Conservation (phyloP, 2,113 vertebrate genomes). For the Cygnus buccinator region DNA sequence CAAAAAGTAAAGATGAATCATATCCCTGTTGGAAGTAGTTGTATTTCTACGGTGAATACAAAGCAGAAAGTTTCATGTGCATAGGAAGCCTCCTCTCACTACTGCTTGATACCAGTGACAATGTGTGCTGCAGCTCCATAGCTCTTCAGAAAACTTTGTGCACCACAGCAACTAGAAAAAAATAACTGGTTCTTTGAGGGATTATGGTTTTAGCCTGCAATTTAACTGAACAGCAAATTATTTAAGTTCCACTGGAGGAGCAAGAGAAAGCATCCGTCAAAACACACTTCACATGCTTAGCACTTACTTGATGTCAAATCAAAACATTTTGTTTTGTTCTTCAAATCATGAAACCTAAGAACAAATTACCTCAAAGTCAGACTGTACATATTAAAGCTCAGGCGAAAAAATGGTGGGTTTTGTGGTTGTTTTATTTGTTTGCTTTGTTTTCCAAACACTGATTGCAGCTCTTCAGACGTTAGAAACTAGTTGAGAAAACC, state of each 20-base stretch:
- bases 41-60: not conserved
- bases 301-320: not conserved
- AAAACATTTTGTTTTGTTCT: not conserved
- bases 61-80: not conserved
- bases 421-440: not conserved
- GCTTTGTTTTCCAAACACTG: not conserved
- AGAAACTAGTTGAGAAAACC: not conserved
- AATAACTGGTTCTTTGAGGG: not conserved
- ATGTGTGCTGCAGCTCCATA: rapidly evolving
- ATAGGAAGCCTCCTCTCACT: not conserved
- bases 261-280: not conserved
- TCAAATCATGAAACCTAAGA: not conserved
- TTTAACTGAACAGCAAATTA: not conserved
- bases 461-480: not conserved
- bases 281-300: not conserved
- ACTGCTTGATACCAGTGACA: not conserved
- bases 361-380: not conserved
- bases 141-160: not conserved
- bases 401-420: not conserved
- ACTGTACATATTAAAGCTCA: not conserved
- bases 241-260: not conserved
- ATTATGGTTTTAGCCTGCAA: not conserved
- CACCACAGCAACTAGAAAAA: not conserved
- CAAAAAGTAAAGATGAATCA: not conserved
- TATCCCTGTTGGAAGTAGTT: not conserved